Percentiles rank a stretch among this genome's conserved stretches.
Evolutionary conservation across 2,888 invertebrate species (phyloP).

Genomic region (Monoplex corrugatus): DNA sequence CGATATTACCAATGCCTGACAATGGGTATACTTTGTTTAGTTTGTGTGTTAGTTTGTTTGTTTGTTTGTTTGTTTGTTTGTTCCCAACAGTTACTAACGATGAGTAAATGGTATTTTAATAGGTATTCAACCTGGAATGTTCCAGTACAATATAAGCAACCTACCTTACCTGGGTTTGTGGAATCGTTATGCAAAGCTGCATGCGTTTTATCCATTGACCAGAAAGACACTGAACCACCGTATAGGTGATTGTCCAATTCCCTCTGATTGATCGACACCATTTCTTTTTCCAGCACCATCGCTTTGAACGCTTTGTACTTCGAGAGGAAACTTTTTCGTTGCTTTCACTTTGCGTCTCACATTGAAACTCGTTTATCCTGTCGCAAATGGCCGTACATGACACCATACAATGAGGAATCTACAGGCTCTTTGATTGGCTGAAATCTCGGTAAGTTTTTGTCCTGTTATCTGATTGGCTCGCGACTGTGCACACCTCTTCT

Average conservation of each 20-base stretch:
- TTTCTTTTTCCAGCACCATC: neutral
- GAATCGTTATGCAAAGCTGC: neutral
- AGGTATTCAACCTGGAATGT: neutral
- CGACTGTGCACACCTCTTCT: neutral
- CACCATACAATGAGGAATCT: neutral
- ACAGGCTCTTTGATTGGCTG: neutral
- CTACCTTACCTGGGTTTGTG: neutral
- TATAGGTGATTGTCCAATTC: neutral
- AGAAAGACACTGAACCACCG: neutral
- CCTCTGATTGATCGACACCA: neutral
- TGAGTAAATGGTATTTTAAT: neutral
- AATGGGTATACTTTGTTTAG: neutral
- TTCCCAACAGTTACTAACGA: neutral
- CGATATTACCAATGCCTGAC: too few species aligned
- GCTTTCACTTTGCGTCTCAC: neutral
- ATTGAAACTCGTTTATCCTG: neutral
- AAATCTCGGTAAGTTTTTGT: neutral
- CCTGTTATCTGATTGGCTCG: neutral
- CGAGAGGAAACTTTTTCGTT: neutral
- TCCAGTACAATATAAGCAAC: neutral
- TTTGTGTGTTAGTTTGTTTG: neutral
- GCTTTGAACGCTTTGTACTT: too few species aligned
- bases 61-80: neutral
- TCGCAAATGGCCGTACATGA: too few species aligned
- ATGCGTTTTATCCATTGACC: neutral